These are phyloP conservation scores for Eupithecia tripunctaria DNA, from an alignment of 2,888 invertebrate species.

Conservation along the genomic window DNA sequence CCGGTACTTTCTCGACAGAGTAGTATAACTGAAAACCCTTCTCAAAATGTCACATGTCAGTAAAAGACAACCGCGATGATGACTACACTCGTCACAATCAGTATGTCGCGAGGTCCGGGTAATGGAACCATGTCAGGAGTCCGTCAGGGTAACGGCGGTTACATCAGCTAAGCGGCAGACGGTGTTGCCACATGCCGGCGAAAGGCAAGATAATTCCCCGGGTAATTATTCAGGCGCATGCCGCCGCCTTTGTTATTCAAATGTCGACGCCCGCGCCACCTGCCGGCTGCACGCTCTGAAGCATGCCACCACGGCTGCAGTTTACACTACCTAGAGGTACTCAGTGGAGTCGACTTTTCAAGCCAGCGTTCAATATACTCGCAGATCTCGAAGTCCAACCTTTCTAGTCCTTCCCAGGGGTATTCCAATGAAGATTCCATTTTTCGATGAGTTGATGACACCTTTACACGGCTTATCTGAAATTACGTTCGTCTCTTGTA, in stretches of 20 bases:
- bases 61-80: neutral
- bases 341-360: neutral
- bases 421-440: neutral
- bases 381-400: neutral
- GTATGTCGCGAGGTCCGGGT: neutral
- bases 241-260: constrained; percentile 74
- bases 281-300: constrained; percentile 8
- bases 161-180: constrained; percentile 16
- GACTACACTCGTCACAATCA: neutral
- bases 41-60: neutral
- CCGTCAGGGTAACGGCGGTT: neutral
- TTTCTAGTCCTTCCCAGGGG: neutral
- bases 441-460: neutral
- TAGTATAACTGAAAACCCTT: too few relatives aligned
- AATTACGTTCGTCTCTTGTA: neutral
- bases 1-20: too few relatives aligned
- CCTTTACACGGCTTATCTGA: neutral
- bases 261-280: constrained; percentile 52
- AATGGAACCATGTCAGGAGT: neutral
- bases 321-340: neutral
- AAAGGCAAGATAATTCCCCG: constrained; percentile 48
- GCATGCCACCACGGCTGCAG: neutral
- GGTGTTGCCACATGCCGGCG: constrained; percentile 25
- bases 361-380: neutral
- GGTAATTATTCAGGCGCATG: constrained; percentile 74